phyloP scores from a whole-genome alignment of 2,113 vertebrate genomes.

The Thomomys bottae region DNA sequence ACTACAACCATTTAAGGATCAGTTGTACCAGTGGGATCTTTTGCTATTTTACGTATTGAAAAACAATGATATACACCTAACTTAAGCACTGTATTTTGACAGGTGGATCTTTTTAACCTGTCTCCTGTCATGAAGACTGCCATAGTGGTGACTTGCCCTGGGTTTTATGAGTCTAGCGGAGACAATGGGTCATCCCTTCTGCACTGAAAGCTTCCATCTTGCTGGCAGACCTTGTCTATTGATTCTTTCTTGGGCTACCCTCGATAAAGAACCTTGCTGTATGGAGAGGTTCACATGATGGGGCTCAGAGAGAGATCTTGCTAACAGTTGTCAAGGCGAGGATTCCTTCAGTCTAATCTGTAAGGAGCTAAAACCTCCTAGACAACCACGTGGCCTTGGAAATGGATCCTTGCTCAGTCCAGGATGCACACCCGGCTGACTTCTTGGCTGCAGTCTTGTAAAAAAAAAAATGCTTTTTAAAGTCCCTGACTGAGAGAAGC shows the following conservation, averaged over 20 bases:
- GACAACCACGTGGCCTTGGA: neutral
- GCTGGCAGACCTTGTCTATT: neutral
- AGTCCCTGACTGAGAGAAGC: neutral
- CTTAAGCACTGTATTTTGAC: neutral
- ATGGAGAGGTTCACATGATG: neutral
- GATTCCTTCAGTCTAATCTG: neutral
- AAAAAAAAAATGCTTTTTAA: too few species aligned
- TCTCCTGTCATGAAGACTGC: neutral
- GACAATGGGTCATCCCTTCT: neutral
- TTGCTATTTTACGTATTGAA: neutral
- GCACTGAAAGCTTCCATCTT: neutral
- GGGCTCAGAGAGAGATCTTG: neutral
- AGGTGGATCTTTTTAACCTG: neutral
- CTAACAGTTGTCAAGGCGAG: neutral
- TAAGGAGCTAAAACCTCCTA: neutral
- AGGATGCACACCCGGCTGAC: neutral
- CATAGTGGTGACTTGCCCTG: neutral
- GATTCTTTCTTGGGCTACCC: neutral
- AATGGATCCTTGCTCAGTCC: neutral
- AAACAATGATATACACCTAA: neutral
- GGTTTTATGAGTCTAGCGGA: neutral
- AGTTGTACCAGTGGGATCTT: neutral
- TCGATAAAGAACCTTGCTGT: neutral
- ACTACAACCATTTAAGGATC: neutral
- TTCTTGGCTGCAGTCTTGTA: neutral